phyloP scores from a whole-genome alignment of 2,888 invertebrate genomes.

The Teinopalpus imperialis region DNA sequence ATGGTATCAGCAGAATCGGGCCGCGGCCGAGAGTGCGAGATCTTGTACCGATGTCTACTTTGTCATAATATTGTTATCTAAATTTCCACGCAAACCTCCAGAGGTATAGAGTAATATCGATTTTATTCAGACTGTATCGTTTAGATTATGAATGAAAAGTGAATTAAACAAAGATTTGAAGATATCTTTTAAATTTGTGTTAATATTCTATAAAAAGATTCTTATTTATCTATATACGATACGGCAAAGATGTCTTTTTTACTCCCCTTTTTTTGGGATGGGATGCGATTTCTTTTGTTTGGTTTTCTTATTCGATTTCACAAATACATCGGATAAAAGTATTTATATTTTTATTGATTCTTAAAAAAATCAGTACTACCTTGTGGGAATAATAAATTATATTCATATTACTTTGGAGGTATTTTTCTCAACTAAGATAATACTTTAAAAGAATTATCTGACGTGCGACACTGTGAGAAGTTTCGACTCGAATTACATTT shows the following conservation, averaged over 20 bases:
- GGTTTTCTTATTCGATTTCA: background rate
- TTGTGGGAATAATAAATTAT: too few relatives aligned
- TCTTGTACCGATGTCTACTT: constrained; percentile 27
- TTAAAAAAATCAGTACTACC: too few relatives aligned
- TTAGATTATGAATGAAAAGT: constrained; percentile 6
- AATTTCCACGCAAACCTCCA: constrained; percentile 23
- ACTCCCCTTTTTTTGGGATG: too few relatives aligned
- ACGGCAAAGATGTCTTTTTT: too few relatives aligned
- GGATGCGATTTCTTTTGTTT: background rate
- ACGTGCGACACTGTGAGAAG: too few relatives aligned
- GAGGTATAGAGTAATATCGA: constrained; percentile 23
- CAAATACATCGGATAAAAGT: too few relatives aligned
- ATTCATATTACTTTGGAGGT: too few relatives aligned
- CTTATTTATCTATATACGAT: background rate
- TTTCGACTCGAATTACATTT: too few relatives aligned
- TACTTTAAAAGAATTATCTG: too few relatives aligned
- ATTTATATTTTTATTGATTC: too few relatives aligned
- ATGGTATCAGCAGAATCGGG: constrained; percentile 45
- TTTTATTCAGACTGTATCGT: constrained; percentile 9
- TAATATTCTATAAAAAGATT: background rate
- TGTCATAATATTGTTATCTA: constrained; percentile 35
- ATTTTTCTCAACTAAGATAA: too few relatives aligned
- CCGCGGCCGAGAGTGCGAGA: constrained; percentile 17
- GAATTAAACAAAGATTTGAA: constrained; percentile 4
- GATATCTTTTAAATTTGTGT: background rate